Evolutionary conservation across 2,113 vertebrate species (phyloP).

Genomic region (Microcebus ravelobensis): DNA sequence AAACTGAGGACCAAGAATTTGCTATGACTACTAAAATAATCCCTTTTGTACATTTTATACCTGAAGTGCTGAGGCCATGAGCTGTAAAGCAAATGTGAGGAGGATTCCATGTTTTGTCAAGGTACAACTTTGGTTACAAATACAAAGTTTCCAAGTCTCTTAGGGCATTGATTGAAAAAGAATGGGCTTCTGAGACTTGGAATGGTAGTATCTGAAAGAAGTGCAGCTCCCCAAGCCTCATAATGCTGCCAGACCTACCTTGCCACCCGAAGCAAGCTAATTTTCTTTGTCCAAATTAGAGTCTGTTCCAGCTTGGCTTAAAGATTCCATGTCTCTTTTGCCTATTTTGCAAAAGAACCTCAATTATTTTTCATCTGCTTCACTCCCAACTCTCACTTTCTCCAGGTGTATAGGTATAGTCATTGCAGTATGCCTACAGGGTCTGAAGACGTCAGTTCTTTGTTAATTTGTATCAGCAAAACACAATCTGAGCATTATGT

Average conservation of each 20-base stretch:
- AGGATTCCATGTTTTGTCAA: neutral
- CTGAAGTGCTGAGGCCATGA: neutral
- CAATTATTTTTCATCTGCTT: neutral
- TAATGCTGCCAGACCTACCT: neutral
- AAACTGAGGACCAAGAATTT: neutral
- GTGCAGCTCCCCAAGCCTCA: neutral
- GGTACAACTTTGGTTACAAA: neutral
- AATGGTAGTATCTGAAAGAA: neutral
- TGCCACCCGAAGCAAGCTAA: neutral
- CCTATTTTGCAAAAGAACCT: neutral
- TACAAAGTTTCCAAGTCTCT: neutral
- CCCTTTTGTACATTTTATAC: neutral
- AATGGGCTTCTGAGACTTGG: neutral
- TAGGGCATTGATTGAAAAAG: neutral
- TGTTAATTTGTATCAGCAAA: neutral
- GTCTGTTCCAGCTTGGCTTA: neutral
- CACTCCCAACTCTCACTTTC: neutral
- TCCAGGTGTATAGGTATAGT: neutral
- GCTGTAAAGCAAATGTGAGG: neutral
- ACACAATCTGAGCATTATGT: neutral
- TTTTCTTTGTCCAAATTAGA: neutral
- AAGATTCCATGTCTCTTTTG: neutral
- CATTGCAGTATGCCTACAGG: neutral
- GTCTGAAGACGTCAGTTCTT: neutral
- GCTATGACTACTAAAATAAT: neutral